Percentiles rank a stretch among this genome's conserved stretches.
These are phyloP conservation scores for Panzeria rudis DNA, from an alignment of 2,888 invertebrate genomes.

Conservation along the genomic window DNA sequence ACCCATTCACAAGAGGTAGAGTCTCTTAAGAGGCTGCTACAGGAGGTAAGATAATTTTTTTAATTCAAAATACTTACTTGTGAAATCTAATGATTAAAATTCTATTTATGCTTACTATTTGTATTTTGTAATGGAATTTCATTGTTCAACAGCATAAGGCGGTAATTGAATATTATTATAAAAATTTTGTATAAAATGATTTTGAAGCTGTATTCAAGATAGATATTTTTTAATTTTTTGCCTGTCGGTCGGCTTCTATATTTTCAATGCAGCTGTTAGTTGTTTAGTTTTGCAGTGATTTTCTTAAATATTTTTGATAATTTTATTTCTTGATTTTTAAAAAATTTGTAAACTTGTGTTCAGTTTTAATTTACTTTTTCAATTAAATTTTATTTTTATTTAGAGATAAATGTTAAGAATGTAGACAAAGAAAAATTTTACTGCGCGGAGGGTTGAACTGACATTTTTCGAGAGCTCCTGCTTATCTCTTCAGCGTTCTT, in stretches of 20 bases:
- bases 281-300: not conserved
- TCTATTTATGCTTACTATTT: constrained; percentile 63
- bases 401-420: no score
- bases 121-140: constrained; percentile 41
- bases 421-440: no score
- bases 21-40: constrained; percentile 89
- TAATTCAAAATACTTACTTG: not conserved
- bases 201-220: constrained; percentile 43
- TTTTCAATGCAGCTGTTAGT: not conserved
- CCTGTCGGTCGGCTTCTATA: not conserved
- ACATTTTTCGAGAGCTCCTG: no score
- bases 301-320: not conserved
- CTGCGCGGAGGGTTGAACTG: no score
- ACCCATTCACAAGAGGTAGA: constrained; percentile 87
- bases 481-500: no score
- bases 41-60: constrained; percentile 88
- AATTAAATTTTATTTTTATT: no score
- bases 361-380: no score
- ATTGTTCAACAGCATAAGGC: constrained; percentile 83
- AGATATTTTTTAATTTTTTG: not conserved
- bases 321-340: not conserved
- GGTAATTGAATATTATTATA: constrained; percentile 80
- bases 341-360: no score
- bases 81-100: constrained; percentile 16
- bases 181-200: constrained; percentile 22